Evolutionary conservation across 2,888 invertebrate species (phyloP).

Genomic region (Bruchidius siliquastri): DNA sequence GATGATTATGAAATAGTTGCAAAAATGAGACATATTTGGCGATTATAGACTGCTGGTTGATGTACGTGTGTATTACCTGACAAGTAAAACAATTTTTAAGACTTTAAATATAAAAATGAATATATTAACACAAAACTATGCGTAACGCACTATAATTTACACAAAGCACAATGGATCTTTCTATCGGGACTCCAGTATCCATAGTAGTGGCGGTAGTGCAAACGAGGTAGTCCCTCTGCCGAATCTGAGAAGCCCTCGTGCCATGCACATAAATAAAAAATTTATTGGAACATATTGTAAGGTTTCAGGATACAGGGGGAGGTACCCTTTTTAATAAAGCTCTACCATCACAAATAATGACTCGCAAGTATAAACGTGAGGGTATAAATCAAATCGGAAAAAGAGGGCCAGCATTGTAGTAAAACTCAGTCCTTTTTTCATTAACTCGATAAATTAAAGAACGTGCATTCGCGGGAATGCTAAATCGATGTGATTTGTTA

Average conservation of each 20-base stretch:
- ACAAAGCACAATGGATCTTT: background rate
- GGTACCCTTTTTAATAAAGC: conserved; percentile 3
- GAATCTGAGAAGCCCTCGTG: background rate
- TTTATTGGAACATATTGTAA: conserved; percentile 36
- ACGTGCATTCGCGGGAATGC: background rate
- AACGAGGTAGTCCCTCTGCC: background rate
- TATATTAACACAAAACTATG: too few species aligned
- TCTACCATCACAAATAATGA: background rate
- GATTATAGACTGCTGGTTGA: too few species aligned
- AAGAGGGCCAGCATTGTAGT: background rate
- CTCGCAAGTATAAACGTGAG: background rate
- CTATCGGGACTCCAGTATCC: background rate
- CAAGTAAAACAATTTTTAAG: too few species aligned
- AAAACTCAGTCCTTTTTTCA: background rate
- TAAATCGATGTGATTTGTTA: background rate
- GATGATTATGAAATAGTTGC: too few species aligned
- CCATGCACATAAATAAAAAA: conserved; percentile 9
- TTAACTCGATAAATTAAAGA: background rate
- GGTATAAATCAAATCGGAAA: background rate
- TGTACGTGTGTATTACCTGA: too few species aligned
- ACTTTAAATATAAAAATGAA: too few species aligned
- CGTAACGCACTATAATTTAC: too few species aligned
- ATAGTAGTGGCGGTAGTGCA: background rate
- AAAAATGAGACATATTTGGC: too few species aligned
- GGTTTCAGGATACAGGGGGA: conserved; percentile 27